These are phyloP conservation scores for Neodiprion virginianus DNA, from an alignment of 1,140 invertebrate genomes.

Conservation along the genomic window DNA sequence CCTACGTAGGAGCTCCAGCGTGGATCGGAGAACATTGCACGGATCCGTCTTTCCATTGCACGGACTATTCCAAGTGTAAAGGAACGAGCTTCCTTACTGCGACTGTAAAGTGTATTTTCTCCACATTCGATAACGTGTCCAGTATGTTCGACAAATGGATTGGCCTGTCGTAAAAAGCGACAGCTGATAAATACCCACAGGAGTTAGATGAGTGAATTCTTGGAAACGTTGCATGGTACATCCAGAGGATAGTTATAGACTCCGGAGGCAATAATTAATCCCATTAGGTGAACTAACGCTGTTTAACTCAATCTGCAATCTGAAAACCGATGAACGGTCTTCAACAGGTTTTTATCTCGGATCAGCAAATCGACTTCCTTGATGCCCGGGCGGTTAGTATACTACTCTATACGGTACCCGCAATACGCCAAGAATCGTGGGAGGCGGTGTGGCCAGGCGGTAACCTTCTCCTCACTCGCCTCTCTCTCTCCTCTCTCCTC, in stretches of 20 bases:
- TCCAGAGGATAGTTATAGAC: neutral
- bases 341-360: neutral
- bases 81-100: too few species aligned
- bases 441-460: neutral
- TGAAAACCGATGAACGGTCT: constrained; percentile 4
- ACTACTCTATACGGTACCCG: neutral
- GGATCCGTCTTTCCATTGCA: too few species aligned
- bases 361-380: constrained; percentile 4
- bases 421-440: constrained; percentile 1
- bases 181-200: too few species aligned
- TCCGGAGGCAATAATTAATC: neutral
- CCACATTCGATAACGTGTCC: too few species aligned
- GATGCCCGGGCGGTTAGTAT: neutral
- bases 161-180: too few species aligned
- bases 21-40: too few species aligned
- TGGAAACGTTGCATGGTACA: too few species aligned
- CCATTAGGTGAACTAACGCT: neutral
- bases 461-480: constrained; percentile 1
- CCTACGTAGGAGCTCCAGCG: too few species aligned
- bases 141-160: too few species aligned
- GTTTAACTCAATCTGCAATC: neutral
- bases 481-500: neutral
- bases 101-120: too few species aligned
- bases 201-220: too few species aligned
- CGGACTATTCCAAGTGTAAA: too few species aligned